phyloP scores from a whole-genome alignment of 2,113 vertebrate genomes.

The Stigmatopora nigra region DNA sequence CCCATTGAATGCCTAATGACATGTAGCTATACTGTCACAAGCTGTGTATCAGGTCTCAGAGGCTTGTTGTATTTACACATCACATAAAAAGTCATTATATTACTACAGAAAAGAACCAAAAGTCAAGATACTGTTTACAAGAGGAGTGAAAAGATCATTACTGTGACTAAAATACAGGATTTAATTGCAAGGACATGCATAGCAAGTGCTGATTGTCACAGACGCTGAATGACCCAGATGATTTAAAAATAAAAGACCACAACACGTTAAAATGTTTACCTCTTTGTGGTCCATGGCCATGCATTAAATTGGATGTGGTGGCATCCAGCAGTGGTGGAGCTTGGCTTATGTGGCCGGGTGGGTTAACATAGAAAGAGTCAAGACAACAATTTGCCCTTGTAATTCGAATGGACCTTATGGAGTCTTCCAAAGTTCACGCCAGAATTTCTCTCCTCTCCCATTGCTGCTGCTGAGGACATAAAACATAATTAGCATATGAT shows the following conservation, averaged over 20 bases:
- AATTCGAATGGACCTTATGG: neutral
- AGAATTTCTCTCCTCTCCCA: constrained; percentile 15
- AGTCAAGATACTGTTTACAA: neutral
- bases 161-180: neutral
- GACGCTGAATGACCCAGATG: neutral
- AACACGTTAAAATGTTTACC: constrained; percentile 37
- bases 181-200: too few relatives aligned
- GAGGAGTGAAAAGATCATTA: neutral
- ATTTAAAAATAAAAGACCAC: neutral
- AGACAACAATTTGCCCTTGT: constrained; percentile 3
- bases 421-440: constrained; percentile 15
- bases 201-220: neutral
- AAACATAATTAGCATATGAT: constrained; percentile 3
- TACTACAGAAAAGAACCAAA: constrained; percentile 1
- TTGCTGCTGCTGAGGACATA: constrained; percentile 2
- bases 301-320: constrained; percentile 21
- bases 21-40: constrained; percentile 33
- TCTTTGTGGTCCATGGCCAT: constrained; percentile 54
- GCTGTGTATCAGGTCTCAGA: constrained; percentile 31
- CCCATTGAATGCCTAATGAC: constrained; percentile 22
- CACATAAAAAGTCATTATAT: constrained; percentile 8
- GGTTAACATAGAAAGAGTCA: neutral
- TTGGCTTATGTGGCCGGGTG: constrained; percentile 5
- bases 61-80: constrained; percentile 38
- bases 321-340: constrained; percentile 33